phyloP scores from a whole-genome alignment of 1,140 invertebrate species.

The Gonatopus flavifemur region DNA sequence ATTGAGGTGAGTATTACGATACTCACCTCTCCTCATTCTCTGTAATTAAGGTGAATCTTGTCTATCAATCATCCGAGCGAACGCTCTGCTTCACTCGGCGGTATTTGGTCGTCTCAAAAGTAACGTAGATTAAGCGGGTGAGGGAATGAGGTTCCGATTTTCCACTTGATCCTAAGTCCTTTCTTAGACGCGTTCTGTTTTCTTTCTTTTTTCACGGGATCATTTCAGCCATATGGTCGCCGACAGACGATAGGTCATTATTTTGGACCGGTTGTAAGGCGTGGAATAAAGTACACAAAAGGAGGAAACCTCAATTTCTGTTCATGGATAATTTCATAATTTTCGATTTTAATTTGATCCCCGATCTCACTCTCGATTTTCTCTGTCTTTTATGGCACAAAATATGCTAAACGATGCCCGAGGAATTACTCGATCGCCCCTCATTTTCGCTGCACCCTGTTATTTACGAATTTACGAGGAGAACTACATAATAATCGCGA shows the following conservation, averaged over 20 bases:
- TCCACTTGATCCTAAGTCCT: too few species aligned
- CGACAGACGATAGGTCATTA: constrained; percentile 47
- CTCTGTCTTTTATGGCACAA: constrained; percentile 19
- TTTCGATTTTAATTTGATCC: constrained; percentile 53
- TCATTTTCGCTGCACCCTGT: constrained; percentile 27
- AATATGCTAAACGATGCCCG: constrained; percentile 45
- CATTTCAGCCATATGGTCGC: constrained; percentile 52
- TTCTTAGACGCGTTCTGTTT: too few species aligned
- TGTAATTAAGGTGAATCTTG: too few species aligned
- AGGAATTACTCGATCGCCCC: constrained; percentile 19
- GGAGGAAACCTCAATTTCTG: constrained; percentile 7
- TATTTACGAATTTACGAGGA: constrained; percentile 50
- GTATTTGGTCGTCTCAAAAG: too few species aligned
- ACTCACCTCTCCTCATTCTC: too few species aligned
- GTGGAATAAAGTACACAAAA: constrained; percentile 9
- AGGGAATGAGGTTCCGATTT: too few species aligned
- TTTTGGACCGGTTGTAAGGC: constrained; percentile 31
- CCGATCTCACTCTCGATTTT: constrained; percentile 27
- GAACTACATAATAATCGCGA: constrained; percentile 36
- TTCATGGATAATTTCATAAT: constrained; percentile 44
- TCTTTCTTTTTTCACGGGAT: too few species aligned
- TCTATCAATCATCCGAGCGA: too few species aligned
- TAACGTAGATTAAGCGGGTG: too few species aligned
- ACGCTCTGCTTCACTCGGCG: too few species aligned
- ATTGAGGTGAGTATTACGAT: too few species aligned